These are phyloP conservation scores for Druceiella hillmani DNA, from an alignment of 2,888 invertebrate genomes.

Conservation along the genomic window DNA sequence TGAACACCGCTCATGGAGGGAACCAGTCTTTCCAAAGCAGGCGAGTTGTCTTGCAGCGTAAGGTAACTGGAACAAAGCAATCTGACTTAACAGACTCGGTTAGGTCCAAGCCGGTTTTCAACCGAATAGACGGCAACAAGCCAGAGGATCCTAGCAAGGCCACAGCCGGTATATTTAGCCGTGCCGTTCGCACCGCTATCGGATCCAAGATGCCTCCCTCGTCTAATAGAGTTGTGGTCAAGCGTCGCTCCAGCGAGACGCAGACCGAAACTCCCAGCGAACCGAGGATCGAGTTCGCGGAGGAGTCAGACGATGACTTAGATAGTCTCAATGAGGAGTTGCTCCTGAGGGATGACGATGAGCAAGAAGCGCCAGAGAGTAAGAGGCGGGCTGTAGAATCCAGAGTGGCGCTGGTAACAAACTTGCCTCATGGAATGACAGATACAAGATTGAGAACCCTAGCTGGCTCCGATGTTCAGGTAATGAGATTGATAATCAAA, in stretches of 20 bases:
- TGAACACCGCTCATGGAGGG: constrained; percentile 19
- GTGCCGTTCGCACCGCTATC: constrained; percentile 38
- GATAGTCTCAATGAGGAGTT: constrained; percentile 27
- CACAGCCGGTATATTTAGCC: constrained; percentile 38
- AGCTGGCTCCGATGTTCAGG: constrained; percentile 44
- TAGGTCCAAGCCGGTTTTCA: constrained; percentile 34
- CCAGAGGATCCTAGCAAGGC: constrained; percentile 32
- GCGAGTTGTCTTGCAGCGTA: constrained; percentile 39
- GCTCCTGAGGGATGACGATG: constrained; percentile 24
- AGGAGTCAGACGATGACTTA: constrained; percentile 31
- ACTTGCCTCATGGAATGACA: constrained; percentile 45
- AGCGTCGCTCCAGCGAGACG: constrained; percentile 24
- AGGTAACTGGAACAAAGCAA: constrained; percentile 24
- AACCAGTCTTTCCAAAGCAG: constrained; percentile 31
- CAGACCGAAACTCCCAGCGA: no score
- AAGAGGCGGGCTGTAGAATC: constrained; percentile 6
- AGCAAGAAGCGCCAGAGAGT: constrained; percentile 18
- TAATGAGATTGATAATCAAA: constrained; percentile 32
- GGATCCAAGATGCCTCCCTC: constrained; percentile 24
- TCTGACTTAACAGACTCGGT: no score
- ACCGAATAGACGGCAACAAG: constrained; percentile 30
- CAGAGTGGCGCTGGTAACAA: constrained; percentile 33
- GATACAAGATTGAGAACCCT: constrained; percentile 39
- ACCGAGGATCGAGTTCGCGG: constrained; percentile 33
- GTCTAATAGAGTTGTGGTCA: constrained; percentile 26